Percentiles rank a stretch among this genome's conserved stretches.
Evolutionary conservation across 2,888 invertebrate genomes (phyloP).

Genomic region (Lepidocyrtinus sp.): DNA sequence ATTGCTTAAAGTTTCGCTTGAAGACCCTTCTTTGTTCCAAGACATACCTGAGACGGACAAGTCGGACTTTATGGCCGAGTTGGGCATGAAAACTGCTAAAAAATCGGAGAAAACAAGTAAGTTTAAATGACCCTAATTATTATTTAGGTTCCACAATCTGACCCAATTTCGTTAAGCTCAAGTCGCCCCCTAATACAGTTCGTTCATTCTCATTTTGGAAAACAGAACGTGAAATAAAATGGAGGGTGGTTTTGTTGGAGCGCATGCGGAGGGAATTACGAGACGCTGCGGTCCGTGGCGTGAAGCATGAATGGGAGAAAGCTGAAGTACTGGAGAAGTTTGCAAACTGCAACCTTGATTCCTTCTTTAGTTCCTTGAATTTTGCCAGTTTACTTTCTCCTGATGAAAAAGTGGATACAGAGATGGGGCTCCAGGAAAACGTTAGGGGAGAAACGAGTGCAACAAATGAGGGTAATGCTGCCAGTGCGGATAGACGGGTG

Average conservation of each 20-base stretch:
- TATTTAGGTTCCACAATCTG: not conserved
- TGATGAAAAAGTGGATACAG: slow-evolving; percentile 14
- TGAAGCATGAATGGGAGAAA: slow-evolving; percentile 63
- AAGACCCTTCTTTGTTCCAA: slow-evolving; percentile 65
- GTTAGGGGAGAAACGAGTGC: too few species aligned
- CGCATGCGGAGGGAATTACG: slow-evolving; percentile 61
- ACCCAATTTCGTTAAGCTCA: not conserved
- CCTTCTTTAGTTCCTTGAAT: slow-evolving; percentile 32
- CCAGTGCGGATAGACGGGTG: slow-evolving; percentile 29
- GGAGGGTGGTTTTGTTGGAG: slow-evolving; percentile 64
- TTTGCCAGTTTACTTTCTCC: slow-evolving; percentile 24
- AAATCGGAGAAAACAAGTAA: slow-evolving; percentile 63
- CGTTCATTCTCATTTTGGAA: not conserved
- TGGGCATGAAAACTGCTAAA: slow-evolving; percentile 64
- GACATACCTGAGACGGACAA: slow-evolving; percentile 51
- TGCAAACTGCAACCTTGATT: slow-evolving; percentile 33
- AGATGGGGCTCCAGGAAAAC: too few species aligned
- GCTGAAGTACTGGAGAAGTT: slow-evolving; percentile 46
- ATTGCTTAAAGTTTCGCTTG: slow-evolving; percentile 62
- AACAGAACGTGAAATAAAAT: slow-evolving; percentile 64
- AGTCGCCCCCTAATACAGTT: not conserved
- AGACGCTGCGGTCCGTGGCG: slow-evolving; percentile 45
- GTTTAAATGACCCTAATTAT: slow-evolving; percentile 5
- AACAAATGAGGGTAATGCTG: not conserved
- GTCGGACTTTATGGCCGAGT: slow-evolving; percentile 59